These are phyloP conservation scores for Remorina albescens DNA, from an alignment of 2,797 vertebrate species.

Conservation along the genomic window DNA sequence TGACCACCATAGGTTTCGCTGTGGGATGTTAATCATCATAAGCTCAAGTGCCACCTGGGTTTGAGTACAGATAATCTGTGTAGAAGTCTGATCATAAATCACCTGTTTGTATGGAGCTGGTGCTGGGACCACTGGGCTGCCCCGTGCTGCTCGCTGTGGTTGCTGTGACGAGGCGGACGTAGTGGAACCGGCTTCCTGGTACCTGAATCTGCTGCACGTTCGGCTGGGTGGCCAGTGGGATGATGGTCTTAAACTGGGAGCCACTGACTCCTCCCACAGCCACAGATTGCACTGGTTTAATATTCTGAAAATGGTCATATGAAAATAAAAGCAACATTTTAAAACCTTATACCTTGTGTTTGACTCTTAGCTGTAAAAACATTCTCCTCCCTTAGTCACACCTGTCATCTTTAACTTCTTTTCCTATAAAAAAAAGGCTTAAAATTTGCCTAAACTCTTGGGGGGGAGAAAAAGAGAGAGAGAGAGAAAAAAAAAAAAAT, in stretches of 20 bases:
- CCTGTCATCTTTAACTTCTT: too few relatives aligned
- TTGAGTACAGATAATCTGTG: not conserved
- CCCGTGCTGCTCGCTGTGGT: conserved; percentile 89
- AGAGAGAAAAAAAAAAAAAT: not conserved
- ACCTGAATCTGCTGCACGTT: conserved; percentile 99
- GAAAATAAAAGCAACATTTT: not conserved
- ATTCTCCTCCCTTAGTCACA: too few relatives aligned
- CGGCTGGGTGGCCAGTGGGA: conserved; percentile 92
- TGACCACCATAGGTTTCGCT: conserved; percentile 95
- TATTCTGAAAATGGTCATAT: conserved; percentile 77
- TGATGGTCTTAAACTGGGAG: conserved; percentile 97
- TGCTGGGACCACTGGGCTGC: conserved; percentile 88
- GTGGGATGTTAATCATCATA: conserved; percentile 18
- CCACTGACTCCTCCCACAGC: conserved; percentile 89
- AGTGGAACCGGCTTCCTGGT: conserved; percentile 97
- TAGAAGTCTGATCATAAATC: conserved; percentile 7
- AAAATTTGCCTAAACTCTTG: too few relatives aligned
- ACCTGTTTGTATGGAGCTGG: conserved; percentile 94
- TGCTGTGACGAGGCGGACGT: conserved; percentile 96
- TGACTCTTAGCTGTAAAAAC: too few relatives aligned
- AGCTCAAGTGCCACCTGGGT: not conserved
- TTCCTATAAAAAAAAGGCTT: too few relatives aligned
- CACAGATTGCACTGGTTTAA: conserved; percentile 94
- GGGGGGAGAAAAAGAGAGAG: too few relatives aligned
- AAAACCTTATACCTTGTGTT: not conserved